Conservation (phyloP, 2,797 vertebrate species). For the Periophthalmus magnuspinnatus region DNA sequence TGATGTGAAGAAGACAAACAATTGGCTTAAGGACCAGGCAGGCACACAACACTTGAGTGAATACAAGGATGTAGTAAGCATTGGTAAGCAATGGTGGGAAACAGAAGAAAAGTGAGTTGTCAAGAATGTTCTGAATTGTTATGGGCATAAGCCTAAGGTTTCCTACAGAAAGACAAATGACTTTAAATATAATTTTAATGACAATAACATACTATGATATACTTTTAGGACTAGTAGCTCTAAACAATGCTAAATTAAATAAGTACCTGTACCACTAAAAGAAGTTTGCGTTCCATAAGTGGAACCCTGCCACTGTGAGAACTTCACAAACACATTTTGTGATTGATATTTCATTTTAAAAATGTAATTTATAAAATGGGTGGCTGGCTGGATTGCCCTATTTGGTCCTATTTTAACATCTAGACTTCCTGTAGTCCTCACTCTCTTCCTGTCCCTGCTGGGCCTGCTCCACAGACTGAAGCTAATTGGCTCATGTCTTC, state of each 20-base stretch:
- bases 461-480: slow-evolving; percentile 39
- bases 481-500: slow-evolving; percentile 48
- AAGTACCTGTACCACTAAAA: neutral
- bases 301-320: neutral
- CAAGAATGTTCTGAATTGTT: slow-evolving; percentile 1
- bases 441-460: slow-evolving; percentile 62
- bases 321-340: neutral
- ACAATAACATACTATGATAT: neutral
- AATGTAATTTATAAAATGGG: neutral
- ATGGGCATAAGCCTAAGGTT: slow-evolving; percentile 16
- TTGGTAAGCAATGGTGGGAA: slow-evolving; percentile 45
- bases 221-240: neutral
- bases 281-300: neutral
- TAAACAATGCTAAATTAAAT: neutral
- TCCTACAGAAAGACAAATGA: slow-evolving; percentile 4
- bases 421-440: slow-evolving; percentile 44
- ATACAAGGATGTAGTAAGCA: slow-evolving; percentile 19
- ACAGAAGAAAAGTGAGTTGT: slow-evolving; percentile 34
- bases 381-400: slow-evolving; percentile 39
- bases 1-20: slow-evolving; percentile 63
- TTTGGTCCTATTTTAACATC: slow-evolving; percentile 54
- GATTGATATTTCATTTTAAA: neutral
- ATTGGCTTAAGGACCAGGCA: slow-evolving; percentile 54
- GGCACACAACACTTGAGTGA: slow-evolving; percentile 46
- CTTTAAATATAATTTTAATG: neutral